Base-by-base conservation (phyloP, 2,888 invertebrate genomes). In the Stratiomys singularior region DNA sequence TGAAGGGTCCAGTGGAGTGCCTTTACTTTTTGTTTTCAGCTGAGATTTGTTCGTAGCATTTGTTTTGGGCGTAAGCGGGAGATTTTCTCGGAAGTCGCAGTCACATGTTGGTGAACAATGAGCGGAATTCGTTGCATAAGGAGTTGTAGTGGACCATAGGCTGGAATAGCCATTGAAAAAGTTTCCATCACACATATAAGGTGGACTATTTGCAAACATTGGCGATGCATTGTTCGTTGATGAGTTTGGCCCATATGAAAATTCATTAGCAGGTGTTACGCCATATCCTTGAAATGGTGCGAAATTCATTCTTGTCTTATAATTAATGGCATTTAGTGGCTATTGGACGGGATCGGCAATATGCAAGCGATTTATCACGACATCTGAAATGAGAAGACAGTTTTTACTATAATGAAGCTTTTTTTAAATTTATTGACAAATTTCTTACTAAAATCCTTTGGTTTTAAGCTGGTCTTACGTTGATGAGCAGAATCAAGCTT, bases 141-240 rank as follows among this genome's bases (percentile, higher is more conserved):
- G 21, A 9, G 23, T 23, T 4, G 28, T 47, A 13, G 47, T 11
- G 2, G 58, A 18, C 76, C 76, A 76, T 1, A 77, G 13, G 21
- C 21, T 46, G 15, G 46, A 5, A 30, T 77, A 77, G n/a, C 47
- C 56, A 23, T 28, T 67, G 9, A 15, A 67, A 37, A 27, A 67
- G 21, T 28, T 56, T 30, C 56, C 18, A 1, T 66, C 52, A 44
- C 21, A 37, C n/a, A 25, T 37, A 23, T 77, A 77, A 9, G 77
- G 77, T n/a, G 77, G 67, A 77, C 77, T 67, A 30, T 77, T 77
- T 0, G 67, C 27, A 63, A 77, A 77, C 3, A 67, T 30, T 4
- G 67, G 64, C 13, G 47, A 66, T 15, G 56, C 44, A 27, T 67
- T 66, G 9, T 64, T 52, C 46, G 63, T 21, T 66, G 56, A 47